Conservation (phyloP, 2,113 vertebrate species). For the Tenebrosternarchus preto region DNA sequence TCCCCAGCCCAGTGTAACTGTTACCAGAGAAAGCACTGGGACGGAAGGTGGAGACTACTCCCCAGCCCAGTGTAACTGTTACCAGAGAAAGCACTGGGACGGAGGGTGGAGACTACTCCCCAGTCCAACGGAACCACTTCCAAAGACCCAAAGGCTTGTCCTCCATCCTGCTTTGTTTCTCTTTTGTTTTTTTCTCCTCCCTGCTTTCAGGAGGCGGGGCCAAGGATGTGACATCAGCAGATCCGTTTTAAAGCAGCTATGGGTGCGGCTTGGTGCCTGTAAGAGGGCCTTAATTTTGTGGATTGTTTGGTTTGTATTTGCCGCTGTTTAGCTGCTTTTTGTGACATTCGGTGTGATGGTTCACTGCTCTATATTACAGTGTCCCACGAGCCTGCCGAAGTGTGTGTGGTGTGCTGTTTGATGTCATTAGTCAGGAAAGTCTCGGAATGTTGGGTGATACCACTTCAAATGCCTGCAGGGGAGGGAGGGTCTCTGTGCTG, state of each 20-base stretch:
- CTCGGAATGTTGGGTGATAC: constrained; percentile 6
- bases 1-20: neutral
- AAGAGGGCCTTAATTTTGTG: neutral
- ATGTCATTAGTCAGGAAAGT: constrained; percentile 25
- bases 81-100: too few relatives aligned
- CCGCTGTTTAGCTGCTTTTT: constrained; percentile 7
- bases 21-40: too few relatives aligned
- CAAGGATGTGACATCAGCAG: neutral
- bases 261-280: constrained; percentile 10
- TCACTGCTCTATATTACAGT: constrained; percentile 29
- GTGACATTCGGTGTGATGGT: constrained; percentile 6
- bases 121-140: too few relatives aligned
- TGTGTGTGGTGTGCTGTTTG: constrained; percentile 21
- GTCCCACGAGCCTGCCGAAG: constrained; percentile 21
- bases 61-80: too few relatives aligned
- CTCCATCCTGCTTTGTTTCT: constrained; percentile 1
- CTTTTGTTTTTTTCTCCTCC: neutral
- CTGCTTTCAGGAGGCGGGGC: neutral
- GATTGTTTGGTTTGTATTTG: constrained; percentile 37
- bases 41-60: too few relatives aligned
- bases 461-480: neutral
- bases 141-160: neutral
- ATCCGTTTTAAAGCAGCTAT: constrained; percentile 17
- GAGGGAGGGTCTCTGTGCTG: neutral
- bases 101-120: too few relatives aligned